Percentiles rank a stretch among this genome's conserved stretches.
These are phyloP conservation scores for Eumerus sabulonum DNA, from an alignment of 2,888 invertebrate species.

Conservation along the genomic window DNA sequence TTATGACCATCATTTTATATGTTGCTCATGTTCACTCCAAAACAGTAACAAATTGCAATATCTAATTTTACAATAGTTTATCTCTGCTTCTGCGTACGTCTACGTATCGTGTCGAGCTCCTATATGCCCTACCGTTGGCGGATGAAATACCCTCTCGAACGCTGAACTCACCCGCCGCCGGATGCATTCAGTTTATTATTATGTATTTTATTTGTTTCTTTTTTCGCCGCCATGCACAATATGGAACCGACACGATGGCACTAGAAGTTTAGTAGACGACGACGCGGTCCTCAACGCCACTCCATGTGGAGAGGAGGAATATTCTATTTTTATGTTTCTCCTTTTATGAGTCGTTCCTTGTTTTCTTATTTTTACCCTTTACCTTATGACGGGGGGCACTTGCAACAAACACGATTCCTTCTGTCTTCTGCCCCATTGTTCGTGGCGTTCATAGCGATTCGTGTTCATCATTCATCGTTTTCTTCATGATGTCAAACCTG, in stretches of 20 bases:
- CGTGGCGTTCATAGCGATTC: constrained; percentile 25
- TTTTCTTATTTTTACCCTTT: too few relatives aligned
- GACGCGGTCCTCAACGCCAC: neutral
- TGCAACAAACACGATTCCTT: constrained; percentile 41
- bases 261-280: constrained; percentile 25
- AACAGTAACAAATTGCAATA: constrained; percentile 48
- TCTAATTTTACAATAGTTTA: constrained; percentile 49
- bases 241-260: constrained; percentile 24
- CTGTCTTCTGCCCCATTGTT: constrained; percentile 7
- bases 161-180: constrained; percentile 56
- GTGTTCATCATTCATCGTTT: constrained; percentile 53
- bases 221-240: constrained; percentile 35
- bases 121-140: neutral
- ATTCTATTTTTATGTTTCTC: constrained; percentile 55
- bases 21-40: constrained; percentile 5
- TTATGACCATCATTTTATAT: constrained; percentile 33
- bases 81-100: constrained; percentile 13
- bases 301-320: constrained; percentile 28
- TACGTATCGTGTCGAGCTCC: constrained; percentile 8
- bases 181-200: constrained; percentile 57
- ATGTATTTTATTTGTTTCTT: constrained; percentile 43
- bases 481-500: constrained; percentile 36
- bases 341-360: constrained; percentile 23
- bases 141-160: constrained; percentile 11
- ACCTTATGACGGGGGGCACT: constrained; percentile 7